Percentiles rank a stretch among this genome's conserved stretches.
Conservation (phyloP, 1,140 invertebrate genomes). For the Bradysia coprophila region DNA sequence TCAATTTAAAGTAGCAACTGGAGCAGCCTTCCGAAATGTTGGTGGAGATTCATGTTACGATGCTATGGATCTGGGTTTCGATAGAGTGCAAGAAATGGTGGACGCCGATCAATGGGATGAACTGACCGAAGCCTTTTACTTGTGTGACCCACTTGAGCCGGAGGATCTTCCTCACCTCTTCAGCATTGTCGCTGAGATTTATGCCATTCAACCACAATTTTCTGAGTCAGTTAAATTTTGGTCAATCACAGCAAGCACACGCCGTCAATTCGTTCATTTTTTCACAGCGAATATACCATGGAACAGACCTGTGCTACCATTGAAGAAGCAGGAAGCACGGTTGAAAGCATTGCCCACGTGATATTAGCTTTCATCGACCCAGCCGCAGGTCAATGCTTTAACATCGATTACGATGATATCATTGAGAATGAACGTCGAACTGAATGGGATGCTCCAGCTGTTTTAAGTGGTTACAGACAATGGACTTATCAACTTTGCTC, state of each 20-base stretch:
- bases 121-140: conserved; percentile 21
- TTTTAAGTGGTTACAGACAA: conserved; percentile 29
- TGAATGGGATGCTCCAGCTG: conserved; percentile 10
- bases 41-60: conserved; percentile 27
- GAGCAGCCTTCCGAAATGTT: conserved; percentile 8
- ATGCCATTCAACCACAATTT: conserved; percentile 14
- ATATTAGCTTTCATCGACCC: no score
- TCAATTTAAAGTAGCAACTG: conserved; percentile 15
- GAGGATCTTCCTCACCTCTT: conserved; percentile 18
- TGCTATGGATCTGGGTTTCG: conserved; percentile 30
- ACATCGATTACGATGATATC: background rate
- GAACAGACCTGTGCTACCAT: no score
- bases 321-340: no score
- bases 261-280: no score
- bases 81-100: conserved; percentile 24
- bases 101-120: conserved; percentile 10
- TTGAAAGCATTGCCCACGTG: no score
- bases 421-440: no score
- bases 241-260: no score
- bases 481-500: conserved; percentile 73
- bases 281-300: no score
- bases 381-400: background rate
- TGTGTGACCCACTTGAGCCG: conserved; percentile 18
- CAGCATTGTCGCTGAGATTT: conserved; percentile 15
- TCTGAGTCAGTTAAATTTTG: conserved; percentile 10